Evolutionary conservation across 2,888 invertebrate genomes (phyloP), one percentile per base, ranked within the genome.

Genomic region (Eupithecia insigniata): DNA sequence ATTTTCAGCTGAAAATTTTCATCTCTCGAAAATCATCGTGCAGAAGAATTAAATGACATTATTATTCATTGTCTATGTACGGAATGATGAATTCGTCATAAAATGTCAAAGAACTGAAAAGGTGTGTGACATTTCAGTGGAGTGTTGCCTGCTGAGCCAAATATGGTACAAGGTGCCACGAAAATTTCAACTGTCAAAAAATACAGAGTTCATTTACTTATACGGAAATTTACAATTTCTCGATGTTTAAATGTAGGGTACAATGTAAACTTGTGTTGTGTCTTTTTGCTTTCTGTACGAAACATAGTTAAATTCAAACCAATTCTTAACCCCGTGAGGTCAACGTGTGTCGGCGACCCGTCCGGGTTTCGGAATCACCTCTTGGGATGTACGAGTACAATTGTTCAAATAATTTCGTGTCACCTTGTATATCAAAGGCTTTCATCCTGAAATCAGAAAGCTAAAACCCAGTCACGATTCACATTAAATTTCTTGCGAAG

Each of bases 1-100:
- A 46, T 51, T 46, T 46, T 46, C 46, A n/a, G n/a, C 46, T 51
- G 51, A 51, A 51, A 12, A 22, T 51, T 51, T 51, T 22, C 51
- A 12, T n/a, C n/a, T 14, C 34, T n/a, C n/a, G 51, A 51, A 51
- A 51, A 51, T 51, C 51, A 51, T 51, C 12, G 12, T n/a, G n/a
- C n/a, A 14, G 22, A 12, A 22, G 22, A 51, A 51, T 51, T 4
- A 22, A 51, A 22, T 51, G 22, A 4, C 22, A 12, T 51, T 51
- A 26, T 22, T 22, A 51, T 51, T 51, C 51, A 51, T 51, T 12
- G 51, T 51, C 22, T 1, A n/a, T n/a, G 22, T 51, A 1, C 22
- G 12, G 46, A 46, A 26, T 51, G 46, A 51, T 22, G 46, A 46
- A 51, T 22, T 51, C 46, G 51, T 22, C 26, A 26, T 51, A 2